Base-by-base conservation (phyloP, 1,140 invertebrate species). In the Pararge aegeria region DNA sequence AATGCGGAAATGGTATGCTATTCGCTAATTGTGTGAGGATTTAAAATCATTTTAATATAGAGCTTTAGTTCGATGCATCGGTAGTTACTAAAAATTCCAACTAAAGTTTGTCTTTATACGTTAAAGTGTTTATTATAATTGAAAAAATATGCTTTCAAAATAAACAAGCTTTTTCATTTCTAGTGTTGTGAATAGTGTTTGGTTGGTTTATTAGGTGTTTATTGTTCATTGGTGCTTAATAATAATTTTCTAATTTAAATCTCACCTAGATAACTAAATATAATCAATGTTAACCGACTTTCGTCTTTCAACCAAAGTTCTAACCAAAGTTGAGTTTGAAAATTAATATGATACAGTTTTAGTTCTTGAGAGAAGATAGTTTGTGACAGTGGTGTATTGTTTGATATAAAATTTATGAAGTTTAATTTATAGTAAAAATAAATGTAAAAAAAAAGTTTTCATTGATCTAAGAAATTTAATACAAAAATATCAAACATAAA, bases 101-200 rank as follows among this genome's bases (percentile, higher is more conserved):
- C 24, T 24, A n/a, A n/a, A n/a, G n/a, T n/a, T n/a, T n/a, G n/a
- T n/a, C n/a, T n/a, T n/a, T n/a, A n/a, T n/a, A 27, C 27, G 27
- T 7, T 27, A 27, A 27, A 27, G 27, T 27, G 5, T 7, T 27
- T 1, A 12, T 34, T 7, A 4, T 24, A 24, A 2, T 34, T 34
- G 30, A 34, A 12, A 9, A 27, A 34, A 7, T 34, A 34, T 12
- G 30, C 30, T 42, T 42, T 16, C 34, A 42, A 38, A 15, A 38
- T n/a, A 15, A 15, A 42, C 38, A 5, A 42, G 38, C 13, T 16
- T 15, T 40, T 15, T 16, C 5, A 10, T 51, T 55, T 50, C 40
- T 55, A 44, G 24, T 55, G 34, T 40, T 13, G 46, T 61, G 21
- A 27, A 16, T 27, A 50, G 48, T 29, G 48, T 50, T 27, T 24